These are phyloP conservation scores for Lampris incognitus DNA, from an alignment of 2,113 vertebrate species.

Conservation along the genomic window DNA sequence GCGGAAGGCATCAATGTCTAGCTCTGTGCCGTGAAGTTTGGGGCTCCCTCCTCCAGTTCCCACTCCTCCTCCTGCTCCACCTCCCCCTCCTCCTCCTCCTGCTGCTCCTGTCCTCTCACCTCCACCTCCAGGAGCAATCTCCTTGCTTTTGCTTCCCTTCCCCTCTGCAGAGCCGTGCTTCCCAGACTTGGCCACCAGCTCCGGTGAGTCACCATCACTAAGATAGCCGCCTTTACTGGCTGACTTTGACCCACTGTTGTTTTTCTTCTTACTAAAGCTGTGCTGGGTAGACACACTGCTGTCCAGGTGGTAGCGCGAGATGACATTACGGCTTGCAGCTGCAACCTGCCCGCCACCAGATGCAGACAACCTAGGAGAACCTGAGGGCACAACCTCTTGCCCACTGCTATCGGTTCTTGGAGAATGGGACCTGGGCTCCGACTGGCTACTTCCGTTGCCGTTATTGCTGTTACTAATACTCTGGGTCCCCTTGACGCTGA, in stretches of 20 bases:
- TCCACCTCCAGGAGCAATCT: slow-evolving; percentile 65
- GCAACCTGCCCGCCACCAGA: slow-evolving; percentile 80
- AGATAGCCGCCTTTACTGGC: slow-evolving; percentile 96
- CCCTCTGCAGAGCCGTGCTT: slow-evolving; percentile 85
- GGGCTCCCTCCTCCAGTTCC: slow-evolving; percentile 72
- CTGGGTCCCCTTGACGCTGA: slow-evolving; percentile 89
- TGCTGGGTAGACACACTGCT: slow-evolving; percentile 93
- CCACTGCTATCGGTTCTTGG: slow-evolving; percentile 45
- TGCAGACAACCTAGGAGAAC: slow-evolving; percentile 75
- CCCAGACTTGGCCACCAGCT: slow-evolving; percentile 91
- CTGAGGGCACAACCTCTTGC: slow-evolving; percentile 49
- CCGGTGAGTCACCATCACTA: slow-evolving; percentile 96
- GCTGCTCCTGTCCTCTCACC: slow-evolving; percentile 71
- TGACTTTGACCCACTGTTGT: slow-evolving; percentile 85
- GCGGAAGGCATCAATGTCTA: slow-evolving; percentile 95
- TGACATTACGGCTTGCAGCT: slow-evolving; percentile 93
- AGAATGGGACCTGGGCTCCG: slow-evolving; percentile 69
- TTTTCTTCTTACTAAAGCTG: slow-evolving; percentile 89
- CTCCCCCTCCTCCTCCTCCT: slow-evolving; percentile 79
- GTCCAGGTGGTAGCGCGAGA: slow-evolving; percentile 96
- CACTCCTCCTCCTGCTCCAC: slow-evolving; percentile 79
- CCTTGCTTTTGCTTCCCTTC: slow-evolving; percentile 81
- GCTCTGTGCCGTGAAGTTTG: slow-evolving; percentile 83
- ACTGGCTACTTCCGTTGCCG: slow-evolving; percentile 53
- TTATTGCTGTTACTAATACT: slow-evolving; percentile 75